phyloP scores from a whole-genome alignment of 53 echinoderm and acorn worm genomes.

The Echinometra lucunter region DNA sequence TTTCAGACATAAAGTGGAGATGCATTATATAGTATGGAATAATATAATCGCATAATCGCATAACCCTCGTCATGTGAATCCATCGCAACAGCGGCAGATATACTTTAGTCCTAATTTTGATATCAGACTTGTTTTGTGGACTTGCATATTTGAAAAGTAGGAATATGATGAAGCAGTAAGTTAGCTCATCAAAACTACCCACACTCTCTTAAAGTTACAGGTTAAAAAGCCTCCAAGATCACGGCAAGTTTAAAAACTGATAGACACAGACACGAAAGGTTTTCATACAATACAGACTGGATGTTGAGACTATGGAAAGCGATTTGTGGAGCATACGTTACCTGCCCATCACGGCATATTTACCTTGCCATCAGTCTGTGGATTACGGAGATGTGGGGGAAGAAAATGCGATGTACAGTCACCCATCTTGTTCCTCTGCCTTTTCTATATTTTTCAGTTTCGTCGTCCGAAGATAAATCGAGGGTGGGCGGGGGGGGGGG shows the following conservation, averaged over 20 bases:
- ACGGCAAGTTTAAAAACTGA: not conserved
- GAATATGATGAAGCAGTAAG: too few relatives aligned
- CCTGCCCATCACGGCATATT: constrained; percentile 49
- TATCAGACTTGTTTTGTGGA: too few relatives aligned
- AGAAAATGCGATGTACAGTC: constrained; percentile 59
- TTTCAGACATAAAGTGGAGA: too few relatives aligned
- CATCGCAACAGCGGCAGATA: too few relatives aligned
- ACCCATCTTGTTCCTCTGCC: constrained; percentile 29
- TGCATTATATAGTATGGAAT: too few relatives aligned
- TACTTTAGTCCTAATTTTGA: too few relatives aligned
- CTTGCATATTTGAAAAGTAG: too few relatives aligned
- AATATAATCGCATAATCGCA: too few relatives aligned
- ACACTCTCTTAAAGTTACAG: not conserved
- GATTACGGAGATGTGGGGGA: constrained; percentile 63
- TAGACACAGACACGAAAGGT: not conserved
- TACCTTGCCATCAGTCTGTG: constrained; percentile 59
- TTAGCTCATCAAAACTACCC: not conserved
- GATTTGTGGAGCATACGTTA: constrained; percentile 43
- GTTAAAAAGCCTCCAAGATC: not conserved
- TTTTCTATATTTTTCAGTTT: constrained; percentile 24
- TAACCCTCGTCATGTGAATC: too few relatives aligned
- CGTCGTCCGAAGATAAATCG: not conserved
- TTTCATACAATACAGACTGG: not conserved
- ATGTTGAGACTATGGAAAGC: constrained; percentile 35
- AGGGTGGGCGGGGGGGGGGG: not conserved